phyloP scores from a whole-genome alignment of 53 echinoderm and acorn worm species.

The Apostichopus leukothele region DNA sequence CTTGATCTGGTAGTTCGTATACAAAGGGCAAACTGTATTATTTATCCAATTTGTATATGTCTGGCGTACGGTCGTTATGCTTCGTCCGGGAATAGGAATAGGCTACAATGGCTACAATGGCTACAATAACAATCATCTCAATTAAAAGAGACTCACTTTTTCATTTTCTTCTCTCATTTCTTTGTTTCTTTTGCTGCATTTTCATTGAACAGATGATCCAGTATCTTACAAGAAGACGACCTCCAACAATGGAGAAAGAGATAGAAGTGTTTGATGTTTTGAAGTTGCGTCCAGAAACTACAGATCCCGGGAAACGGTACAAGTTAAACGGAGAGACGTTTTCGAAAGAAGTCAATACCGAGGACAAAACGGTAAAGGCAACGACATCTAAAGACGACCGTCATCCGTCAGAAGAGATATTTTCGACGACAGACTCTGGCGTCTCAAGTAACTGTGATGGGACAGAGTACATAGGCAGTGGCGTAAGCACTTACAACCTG shows the following conservation, averaged over 20 bases:
- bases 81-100: too few relatives aligned
- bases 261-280: background rate
- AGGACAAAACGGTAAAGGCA: background rate
- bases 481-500: background rate
- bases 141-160: too few relatives aligned
- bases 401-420: background rate
- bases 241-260: background rate
- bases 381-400: background rate
- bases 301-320: too few relatives aligned
- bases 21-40: too few relatives aligned
- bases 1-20: too few relatives aligned
- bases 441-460: background rate
- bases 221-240: background rate
- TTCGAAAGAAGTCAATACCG: background rate
- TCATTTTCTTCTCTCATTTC: background rate
- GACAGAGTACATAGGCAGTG: background rate
- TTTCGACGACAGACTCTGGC: background rate
- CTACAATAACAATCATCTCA: too few relatives aligned
- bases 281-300: background rate
- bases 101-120: too few relatives aligned
- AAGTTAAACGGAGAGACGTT: too few relatives aligned
- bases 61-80: too few relatives aligned
- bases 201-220: background rate
- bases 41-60: too few relatives aligned
- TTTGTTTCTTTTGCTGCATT: background rate